Evolutionary conservation across 2,888 invertebrate genomes (phyloP).

Genomic region (Teleiodes luculella): DNA sequence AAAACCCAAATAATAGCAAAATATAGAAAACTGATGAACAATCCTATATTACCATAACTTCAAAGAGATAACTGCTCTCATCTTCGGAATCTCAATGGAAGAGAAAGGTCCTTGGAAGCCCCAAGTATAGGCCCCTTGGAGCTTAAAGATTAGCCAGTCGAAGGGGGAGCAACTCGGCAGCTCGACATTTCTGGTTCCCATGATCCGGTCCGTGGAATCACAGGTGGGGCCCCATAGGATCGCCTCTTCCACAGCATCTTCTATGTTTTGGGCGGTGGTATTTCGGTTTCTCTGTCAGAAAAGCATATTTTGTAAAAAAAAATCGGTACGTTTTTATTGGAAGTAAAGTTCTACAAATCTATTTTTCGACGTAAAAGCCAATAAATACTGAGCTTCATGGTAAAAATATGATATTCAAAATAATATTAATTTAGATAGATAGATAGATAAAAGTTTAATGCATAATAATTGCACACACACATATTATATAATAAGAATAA

Average conservation of each 20-base stretch:
- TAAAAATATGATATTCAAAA: too few species aligned
- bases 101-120: conserved; percentile 34
- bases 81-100: conserved; percentile 30
- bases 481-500: too few species aligned
- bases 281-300: not conserved
- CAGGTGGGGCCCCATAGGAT: conserved; percentile 43
- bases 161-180: conserved; percentile 31
- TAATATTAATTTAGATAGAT: too few species aligned
- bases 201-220: conserved; percentile 37
- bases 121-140: conserved; percentile 37
- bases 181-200: conserved; percentile 25
- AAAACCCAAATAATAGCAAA: too few species aligned
- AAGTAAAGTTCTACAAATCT: too few species aligned
- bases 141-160: conserved; percentile 39
- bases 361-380: too few species aligned
- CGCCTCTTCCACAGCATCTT: conserved; percentile 23
- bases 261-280: not conserved
- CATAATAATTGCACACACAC: too few species aligned
- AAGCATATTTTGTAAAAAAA: not conserved
- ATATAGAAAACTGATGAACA: too few species aligned
- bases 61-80: conserved; percentile 36
- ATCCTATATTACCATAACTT: conserved; percentile 35
- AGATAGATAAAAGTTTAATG: too few species aligned
- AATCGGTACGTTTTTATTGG: too few species aligned
- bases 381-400: too few species aligned